Conservation (phyloP, 1,140 invertebrate species). For the Chironomus tepperi region DNA sequence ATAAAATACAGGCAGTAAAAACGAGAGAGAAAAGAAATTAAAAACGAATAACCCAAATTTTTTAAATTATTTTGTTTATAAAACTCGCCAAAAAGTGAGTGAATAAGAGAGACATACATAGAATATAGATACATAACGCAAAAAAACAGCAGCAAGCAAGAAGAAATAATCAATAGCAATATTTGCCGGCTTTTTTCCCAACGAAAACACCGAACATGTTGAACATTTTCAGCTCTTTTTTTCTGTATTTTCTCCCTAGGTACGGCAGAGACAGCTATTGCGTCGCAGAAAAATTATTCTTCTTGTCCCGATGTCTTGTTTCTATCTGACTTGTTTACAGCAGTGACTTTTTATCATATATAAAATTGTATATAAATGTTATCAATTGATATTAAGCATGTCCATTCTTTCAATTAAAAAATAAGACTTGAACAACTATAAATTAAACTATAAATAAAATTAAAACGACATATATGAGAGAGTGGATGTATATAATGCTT, state of each 20-base stretch:
- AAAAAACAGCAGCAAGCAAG: neutral
- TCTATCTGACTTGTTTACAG: neutral
- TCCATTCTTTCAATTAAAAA: neutral
- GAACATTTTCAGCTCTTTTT: neutral
- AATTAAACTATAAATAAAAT: conserved; percentile 2
- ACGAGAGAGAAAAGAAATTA: neutral
- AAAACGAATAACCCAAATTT: neutral
- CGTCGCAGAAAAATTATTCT: neutral
- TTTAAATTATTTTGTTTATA: neutral
- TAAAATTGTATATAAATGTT: neutral
- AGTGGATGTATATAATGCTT: neutral
- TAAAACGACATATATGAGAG: neutral
- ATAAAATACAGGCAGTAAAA: neutral
- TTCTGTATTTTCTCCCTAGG: neutral
- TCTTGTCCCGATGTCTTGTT: neutral
- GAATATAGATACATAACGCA: neutral
- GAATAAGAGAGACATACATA: neutral
- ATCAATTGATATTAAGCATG: neutral
- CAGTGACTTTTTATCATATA: neutral
- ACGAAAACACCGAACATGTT: conserved; percentile 18
- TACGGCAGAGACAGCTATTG: neutral
- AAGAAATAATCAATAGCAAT: conserved; percentile 10
- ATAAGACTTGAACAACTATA: neutral
- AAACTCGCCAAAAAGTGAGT: neutral
- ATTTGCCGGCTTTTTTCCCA: neutral